Percentiles rank a stretch among this genome's conserved stretches.
Conservation (phyloP, 2,113 vertebrate genomes). For the Xenopus borealis region DNA sequence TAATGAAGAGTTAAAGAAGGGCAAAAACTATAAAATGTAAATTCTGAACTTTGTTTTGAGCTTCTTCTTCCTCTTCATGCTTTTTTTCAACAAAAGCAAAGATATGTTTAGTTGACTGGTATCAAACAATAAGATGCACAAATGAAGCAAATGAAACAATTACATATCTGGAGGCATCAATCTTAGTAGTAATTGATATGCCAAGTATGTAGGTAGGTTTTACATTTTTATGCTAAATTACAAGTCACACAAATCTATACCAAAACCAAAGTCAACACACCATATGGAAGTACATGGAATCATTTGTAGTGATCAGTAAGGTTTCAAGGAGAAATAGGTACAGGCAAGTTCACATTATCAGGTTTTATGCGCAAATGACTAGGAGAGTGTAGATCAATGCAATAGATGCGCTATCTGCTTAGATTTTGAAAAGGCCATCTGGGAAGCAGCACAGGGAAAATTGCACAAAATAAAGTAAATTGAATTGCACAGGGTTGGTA, state of each 20-base stretch:
- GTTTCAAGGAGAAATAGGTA: neutral
- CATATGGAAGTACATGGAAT: neutral
- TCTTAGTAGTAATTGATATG: too few species aligned
- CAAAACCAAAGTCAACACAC: neutral
- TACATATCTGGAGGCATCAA: too few species aligned
- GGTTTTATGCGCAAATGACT: neutral
- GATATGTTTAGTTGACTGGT: too few species aligned
- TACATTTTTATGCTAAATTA: neutral
- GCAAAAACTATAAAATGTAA: too few species aligned
- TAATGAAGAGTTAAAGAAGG: too few species aligned
- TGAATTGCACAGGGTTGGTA: neutral
- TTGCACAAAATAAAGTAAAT: slow-evolving; percentile 1
- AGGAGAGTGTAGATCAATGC: slow-evolving; percentile 4
- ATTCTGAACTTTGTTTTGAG: too few species aligned
- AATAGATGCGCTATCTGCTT: neutral
- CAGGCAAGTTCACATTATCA: slow-evolving; percentile 5
- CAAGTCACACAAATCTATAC: neutral
- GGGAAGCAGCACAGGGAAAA: neutral
- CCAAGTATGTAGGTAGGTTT: too few species aligned
- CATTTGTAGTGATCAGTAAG: neutral
- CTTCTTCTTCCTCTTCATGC: too few species aligned
- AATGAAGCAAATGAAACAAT: too few species aligned
- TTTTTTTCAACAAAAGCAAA: too few species aligned
- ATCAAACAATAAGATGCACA: too few species aligned
- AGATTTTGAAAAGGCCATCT: neutral